Conservation (phyloP, 2,797 vertebrate species). For the Enteromius thamalakanensis region DNA sequence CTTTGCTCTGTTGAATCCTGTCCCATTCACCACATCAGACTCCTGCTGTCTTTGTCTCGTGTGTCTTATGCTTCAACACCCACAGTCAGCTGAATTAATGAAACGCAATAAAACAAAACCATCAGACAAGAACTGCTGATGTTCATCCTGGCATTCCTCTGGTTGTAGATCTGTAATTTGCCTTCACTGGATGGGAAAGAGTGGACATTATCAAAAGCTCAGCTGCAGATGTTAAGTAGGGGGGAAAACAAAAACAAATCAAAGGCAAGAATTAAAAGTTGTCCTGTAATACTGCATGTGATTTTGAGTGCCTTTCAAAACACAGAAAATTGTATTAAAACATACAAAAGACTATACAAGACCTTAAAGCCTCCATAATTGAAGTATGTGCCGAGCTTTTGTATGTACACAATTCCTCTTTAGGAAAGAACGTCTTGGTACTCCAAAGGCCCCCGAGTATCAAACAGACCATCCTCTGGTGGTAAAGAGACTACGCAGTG, state of each 20-base stretch:
- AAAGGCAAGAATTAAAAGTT: not conserved
- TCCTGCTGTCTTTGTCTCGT: conserved; percentile 18
- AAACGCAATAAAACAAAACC: conserved; percentile 20
- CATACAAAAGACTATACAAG: not conserved
- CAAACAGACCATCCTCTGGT: conserved; percentile 5
- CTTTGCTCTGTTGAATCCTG: not conserved
- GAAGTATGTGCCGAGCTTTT: not conserved
- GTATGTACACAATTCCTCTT: not conserved
- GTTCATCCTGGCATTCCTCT: not conserved
- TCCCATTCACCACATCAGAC: conserved; percentile 15
- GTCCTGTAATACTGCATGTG: not conserved
- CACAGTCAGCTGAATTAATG: conserved; percentile 27
- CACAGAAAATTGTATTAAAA: not conserved
- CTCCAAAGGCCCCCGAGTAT: not conserved
- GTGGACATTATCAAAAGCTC: not conserved
- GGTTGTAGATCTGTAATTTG: conserved; percentile 2
- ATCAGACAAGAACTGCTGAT: not conserved
- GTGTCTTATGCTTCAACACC: conserved; percentile 22
- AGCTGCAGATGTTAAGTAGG: not conserved
- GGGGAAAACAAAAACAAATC: not conserved
- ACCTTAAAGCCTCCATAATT: not conserved
- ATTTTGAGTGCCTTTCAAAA: not conserved
- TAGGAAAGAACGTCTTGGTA: not conserved
- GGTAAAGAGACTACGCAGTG: not conserved
- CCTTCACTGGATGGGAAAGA: not conserved